Evolutionary conservation across 2,888 invertebrate species (phyloP).

Genomic region (Sphecodes monilicornis): DNA sequence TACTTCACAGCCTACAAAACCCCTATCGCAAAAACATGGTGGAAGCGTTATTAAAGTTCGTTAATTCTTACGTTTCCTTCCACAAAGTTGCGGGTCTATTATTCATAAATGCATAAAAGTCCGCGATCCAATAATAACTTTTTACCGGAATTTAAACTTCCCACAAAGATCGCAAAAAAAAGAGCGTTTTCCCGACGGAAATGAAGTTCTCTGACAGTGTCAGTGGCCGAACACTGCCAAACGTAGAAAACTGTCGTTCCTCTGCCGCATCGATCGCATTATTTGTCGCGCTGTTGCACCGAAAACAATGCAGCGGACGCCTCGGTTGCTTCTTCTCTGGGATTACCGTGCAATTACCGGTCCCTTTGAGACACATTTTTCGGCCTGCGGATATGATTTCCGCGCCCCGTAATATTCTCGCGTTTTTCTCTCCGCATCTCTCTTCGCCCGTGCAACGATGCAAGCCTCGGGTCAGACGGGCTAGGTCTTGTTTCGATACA

Average conservation of each 20-base stretch:
- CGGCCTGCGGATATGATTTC: neutral
- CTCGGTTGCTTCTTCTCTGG: neutral
- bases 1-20: neutral
- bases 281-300: neutral
- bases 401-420: constrained; percentile 20
- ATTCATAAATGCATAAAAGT: neutral
- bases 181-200: neutral
- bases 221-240: neutral
- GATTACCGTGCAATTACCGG: constrained; percentile 16
- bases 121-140: neutral
- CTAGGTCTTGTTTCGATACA: constrained; percentile 31
- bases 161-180: neutral
- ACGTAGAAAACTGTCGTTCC: neutral
- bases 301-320: neutral
- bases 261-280: neutral
- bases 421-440: neutral
- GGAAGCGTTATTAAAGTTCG: neutral
- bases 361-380: neutral
- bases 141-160: neutral
- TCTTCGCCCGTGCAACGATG: neutral
- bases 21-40: neutral
- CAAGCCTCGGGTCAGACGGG: neutral
- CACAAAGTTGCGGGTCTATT: neutral
- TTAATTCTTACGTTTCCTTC: neutral
- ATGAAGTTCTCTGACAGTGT: neutral